Conservation (phyloP, 2,797 vertebrate species). For the Manis crassicaudata region DNA sequence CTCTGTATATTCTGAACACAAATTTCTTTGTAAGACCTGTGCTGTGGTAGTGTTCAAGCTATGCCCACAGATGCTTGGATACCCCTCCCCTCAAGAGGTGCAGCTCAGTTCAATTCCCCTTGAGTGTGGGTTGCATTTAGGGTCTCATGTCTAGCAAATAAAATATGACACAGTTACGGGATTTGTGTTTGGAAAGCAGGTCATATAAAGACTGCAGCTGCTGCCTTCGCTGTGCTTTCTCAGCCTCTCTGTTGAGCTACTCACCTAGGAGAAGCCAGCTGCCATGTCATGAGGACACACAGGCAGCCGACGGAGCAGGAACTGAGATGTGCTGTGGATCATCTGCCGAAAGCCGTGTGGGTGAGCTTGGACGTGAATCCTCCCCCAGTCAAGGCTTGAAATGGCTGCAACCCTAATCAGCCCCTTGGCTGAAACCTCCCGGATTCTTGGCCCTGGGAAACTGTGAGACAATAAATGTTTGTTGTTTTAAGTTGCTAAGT, state of each 20-base stretch:
- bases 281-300: neutral
- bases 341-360: neutral
- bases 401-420: neutral
- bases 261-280: neutral
- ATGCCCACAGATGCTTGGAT: neutral
- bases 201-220: neutral
- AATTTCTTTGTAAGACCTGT: neutral
- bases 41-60: neutral
- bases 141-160: neutral
- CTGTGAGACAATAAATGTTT: neutral
- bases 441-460: neutral
- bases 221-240: neutral
- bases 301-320: neutral
- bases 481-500: neutral
- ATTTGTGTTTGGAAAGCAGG: neutral
- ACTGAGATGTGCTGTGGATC: neutral
- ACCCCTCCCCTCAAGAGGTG: neutral
- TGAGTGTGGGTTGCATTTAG: neutral
- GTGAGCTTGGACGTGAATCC: neutral
- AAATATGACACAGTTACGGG: neutral
- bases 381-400: neutral
- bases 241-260: neutral
- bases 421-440: neutral
- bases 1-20: neutral
- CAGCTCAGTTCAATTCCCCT: neutral